phyloP scores from a whole-genome alignment of 2,797 vertebrate genomes.

The Myioborus miniatus region DNA sequence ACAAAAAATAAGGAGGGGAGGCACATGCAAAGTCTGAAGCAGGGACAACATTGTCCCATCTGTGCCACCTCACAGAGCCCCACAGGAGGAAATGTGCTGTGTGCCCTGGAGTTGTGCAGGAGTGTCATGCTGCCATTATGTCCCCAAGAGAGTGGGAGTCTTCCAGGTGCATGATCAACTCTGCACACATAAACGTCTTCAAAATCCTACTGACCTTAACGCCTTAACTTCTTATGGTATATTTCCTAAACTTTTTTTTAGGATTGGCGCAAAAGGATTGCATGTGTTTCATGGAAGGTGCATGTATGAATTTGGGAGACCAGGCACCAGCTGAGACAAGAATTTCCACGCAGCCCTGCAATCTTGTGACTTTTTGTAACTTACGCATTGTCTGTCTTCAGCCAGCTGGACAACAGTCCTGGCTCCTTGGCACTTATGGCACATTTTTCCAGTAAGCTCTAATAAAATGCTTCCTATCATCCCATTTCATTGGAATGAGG shows the following conservation, averaged over 20 bases:
- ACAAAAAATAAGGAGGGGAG: neutral
- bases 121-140: neutral
- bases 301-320: neutral
- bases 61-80: neutral
- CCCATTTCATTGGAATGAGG: conserved; percentile 61
- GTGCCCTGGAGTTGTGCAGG: neutral
- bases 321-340: conserved; percentile 16
- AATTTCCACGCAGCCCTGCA: conserved; percentile 30
- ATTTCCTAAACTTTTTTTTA: conserved; percentile 29
- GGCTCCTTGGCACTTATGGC: conserved; percentile 63
- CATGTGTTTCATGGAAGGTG: neutral
- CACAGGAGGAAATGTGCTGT: neutral
- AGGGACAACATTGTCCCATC: neutral
- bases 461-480: conserved; percentile 78
- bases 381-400: conserved; percentile 54
- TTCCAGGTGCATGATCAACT: accelerated
- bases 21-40: neutral
- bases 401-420: conserved; percentile 69
- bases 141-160: accelerated
- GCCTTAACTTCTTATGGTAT: neutral
- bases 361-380: conserved; percentile 41
- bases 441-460: conserved; percentile 72
- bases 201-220: neutral
- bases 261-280: conserved; percentile 2
- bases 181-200: neutral